Percentiles rank a stretch among this genome's conserved stretches.
These are phyloP conservation scores for Meloidogyne hapla DNA, from an alignment of 1,140 invertebrate species.

Conservation along the genomic window DNA sequence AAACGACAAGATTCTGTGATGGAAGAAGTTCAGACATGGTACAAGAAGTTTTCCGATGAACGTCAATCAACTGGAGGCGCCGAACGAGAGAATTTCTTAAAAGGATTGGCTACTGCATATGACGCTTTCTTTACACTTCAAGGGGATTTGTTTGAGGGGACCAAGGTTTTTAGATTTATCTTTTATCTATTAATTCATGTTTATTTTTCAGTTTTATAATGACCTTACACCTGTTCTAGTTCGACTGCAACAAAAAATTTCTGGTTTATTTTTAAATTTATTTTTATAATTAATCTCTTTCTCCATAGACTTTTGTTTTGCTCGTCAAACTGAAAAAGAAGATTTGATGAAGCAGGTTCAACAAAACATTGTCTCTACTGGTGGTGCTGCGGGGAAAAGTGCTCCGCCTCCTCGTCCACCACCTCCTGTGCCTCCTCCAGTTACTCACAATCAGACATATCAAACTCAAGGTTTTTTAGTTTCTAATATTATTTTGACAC, in stretches of 20 bases:
- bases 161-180: constrained; percentile 69
- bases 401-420: constrained; percentile 46
- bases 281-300: background rate
- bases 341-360: constrained; percentile 76
- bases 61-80: constrained; percentile 65
- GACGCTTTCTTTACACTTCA: constrained; percentile 87
- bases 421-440: constrained; percentile 23
- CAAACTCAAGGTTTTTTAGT: constrained; percentile 6
- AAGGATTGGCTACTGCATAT: constrained; percentile 81
- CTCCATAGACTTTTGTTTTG: constrained; percentile 88
- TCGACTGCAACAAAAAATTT: constrained; percentile 91
- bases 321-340: constrained; percentile 96
- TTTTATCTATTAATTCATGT: background rate
- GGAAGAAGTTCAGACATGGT: constrained; percentile 73
- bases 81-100: constrained; percentile 74
- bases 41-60: constrained; percentile 73
- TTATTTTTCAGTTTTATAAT: constrained; percentile 81
- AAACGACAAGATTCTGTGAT: constrained; percentile 78
- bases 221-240: constrained; percentile 90
- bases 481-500: background rate
- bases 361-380: constrained; percentile 48
- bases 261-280: background rate
- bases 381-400: background rate
- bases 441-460: constrained; percentile 21
- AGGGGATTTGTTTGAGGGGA: constrained; percentile 86